These are phyloP conservation scores for Drosophila nr. perissopoda DNA, from an alignment of 2,888 invertebrate species.

Conservation along the genomic window DNA sequence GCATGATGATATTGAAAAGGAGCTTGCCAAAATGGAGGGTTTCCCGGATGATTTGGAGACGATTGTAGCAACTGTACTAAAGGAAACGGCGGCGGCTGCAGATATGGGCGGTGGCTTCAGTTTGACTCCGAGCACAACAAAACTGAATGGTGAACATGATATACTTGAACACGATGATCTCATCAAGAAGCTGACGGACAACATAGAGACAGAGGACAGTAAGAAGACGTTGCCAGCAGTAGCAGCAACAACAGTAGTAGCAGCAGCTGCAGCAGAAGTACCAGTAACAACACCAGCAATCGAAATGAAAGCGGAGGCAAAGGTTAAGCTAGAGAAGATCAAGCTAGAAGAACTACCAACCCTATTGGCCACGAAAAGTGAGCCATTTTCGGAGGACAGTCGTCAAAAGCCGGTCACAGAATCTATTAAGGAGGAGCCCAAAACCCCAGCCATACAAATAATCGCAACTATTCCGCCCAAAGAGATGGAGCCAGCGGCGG, in stretches of 20 bases:
- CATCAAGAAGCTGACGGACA: conserved; percentile 79
- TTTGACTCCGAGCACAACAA: conserved; percentile 42
- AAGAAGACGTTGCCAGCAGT: conserved; percentile 41
- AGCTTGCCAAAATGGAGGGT: conserved; percentile 89
- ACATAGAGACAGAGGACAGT: conserved; percentile 50
- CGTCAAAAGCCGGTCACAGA: neutral
- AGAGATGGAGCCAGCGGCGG: conserved; percentile 27
- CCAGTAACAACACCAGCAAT: conserved; percentile 3
- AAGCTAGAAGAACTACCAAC: conserved; percentile 54
- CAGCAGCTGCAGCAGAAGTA: conserved; percentile 11
- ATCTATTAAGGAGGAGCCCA: conserved; percentile 37
- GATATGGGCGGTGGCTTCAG: conserved; percentile 36
- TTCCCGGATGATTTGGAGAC: conserved; percentile 71
- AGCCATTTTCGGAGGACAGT: conserved; percentile 23
- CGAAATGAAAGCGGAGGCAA: conserved; percentile 37
- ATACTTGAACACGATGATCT: conserved; percentile 79
- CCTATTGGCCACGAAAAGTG: conserved; percentile 44
- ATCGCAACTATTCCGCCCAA: conserved; percentile 4
- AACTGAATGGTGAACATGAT: conserved; percentile 84
- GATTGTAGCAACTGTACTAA: conserved; percentile 58
- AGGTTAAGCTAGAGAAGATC: conserved; percentile 54
- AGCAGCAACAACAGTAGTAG: conserved; percentile 20
- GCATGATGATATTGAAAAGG: conserved; percentile 87
- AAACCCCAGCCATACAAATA: conserved; percentile 21
- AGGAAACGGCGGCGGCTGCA: conserved; percentile 37